Evolutionary conservation across 2,113 vertebrate species (phyloP).

Genomic region (Ascaphus truei): DNA sequence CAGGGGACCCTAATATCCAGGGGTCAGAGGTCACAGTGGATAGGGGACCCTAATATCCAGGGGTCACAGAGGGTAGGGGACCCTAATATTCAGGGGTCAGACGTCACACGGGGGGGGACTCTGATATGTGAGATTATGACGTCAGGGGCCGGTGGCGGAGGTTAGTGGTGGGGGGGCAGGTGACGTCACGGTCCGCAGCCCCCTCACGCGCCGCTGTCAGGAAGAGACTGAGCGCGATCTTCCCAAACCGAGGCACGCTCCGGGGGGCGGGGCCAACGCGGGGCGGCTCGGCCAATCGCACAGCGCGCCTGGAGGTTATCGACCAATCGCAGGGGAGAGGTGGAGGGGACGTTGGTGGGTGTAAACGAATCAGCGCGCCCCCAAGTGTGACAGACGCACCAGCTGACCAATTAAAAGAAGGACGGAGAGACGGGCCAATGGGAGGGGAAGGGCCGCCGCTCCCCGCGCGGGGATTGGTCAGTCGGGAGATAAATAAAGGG

Average conservation of each 20-base stretch:
- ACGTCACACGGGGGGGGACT: not conserved
- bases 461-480: not conserved
- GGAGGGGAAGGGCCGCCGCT: not conserved
- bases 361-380: too few relatives aligned
- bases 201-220: not conserved
- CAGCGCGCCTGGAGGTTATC: too few relatives aligned
- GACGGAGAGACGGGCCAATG: not conserved
- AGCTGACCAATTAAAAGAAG: not conserved
- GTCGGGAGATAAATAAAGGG: not conserved
- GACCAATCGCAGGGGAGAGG: too few relatives aligned
- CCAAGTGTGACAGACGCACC: not conserved
- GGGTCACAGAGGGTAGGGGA: too few relatives aligned
- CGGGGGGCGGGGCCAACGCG: too few relatives aligned
- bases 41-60: too few relatives aligned
- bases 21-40: too few relatives aligned
- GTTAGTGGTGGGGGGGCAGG: not conserved
- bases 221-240: not conserved
- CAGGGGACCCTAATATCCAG: too few relatives aligned
- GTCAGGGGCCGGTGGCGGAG: too few relatives aligned
- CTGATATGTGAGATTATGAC: too few relatives aligned
- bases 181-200: not conserved
- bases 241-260: not conserved
- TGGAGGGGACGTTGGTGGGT: too few relatives aligned
- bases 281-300: not conserved
- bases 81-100: too few relatives aligned